Evolutionary conservation across 2,113 vertebrate species (phyloP), one percentile per base, ranked within the genome.

Genomic region (Aldabrachelys gigantea): DNA sequence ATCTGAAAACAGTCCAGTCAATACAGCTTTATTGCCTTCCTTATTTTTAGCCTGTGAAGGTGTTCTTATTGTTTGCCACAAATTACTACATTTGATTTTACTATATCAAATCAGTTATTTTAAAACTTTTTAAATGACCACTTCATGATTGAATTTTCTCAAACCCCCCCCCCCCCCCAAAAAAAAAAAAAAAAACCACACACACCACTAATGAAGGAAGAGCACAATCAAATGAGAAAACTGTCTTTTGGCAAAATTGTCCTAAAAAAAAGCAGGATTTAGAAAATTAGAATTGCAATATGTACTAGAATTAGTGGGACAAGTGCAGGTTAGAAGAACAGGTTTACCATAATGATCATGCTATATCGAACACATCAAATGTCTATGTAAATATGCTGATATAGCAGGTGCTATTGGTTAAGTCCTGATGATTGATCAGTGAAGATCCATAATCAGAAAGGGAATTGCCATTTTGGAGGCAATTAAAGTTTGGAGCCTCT

Each of bases 301-400:
- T 31, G 62, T 56, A 31, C 49, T 88, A 3, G 81, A 9, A 78
- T 38, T n/a, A 14, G 1, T 50, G 49, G n/a, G 35, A 22, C 29
- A 50, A 72, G 0, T 6, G 72, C 27, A 57, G 12, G 8, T 10
- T n/a, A 56, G 7, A 78, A 47, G 56, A 22, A 1, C 3, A 1
- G n/a, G 69, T 81, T 27, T 31, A 82, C 8, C 19, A 7, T 19
- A 62, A 62, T 62, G 29, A 59, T 62, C 27, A 62, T 62, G 59
- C 29, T 16, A 10, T 31, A 11, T 80, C 57, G 22, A 25, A 76
- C 2, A 11, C 6, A n/a, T 14, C 19, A 17, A 38, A 2, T 56
- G 1, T 54, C 78, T 84, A 75, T 14, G 81, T 52, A 49, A 44
- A 41, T 22, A 14, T 83, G 47, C 31, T 76, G 47, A 6, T n/a